These are phyloP conservation scores for Drosophila kuntzei DNA, from an alignment of 2,888 invertebrate species.

Conservation along the genomic window DNA sequence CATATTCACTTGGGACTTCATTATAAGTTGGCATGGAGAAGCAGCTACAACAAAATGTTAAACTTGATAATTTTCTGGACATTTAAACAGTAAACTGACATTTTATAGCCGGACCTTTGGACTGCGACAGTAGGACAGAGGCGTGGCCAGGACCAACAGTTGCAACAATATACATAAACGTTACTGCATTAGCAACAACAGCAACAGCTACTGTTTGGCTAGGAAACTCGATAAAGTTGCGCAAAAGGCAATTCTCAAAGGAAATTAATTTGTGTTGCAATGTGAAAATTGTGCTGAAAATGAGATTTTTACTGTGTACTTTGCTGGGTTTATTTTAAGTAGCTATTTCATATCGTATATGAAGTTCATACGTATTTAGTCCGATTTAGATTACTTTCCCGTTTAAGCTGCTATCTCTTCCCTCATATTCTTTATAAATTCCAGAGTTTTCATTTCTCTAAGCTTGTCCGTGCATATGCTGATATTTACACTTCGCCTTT, in stretches of 20 bases:
- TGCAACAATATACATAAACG: slow-evolving; percentile 72
- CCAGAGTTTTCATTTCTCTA: not conserved
- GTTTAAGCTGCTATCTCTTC: no score
- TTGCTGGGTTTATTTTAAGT: slow-evolving; percentile 20
- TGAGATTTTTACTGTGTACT: slow-evolving; percentile 57
- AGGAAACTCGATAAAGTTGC: slow-evolving; percentile 74
- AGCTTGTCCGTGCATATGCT: slow-evolving; percentile 22
- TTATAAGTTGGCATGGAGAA: slow-evolving; percentile 56
- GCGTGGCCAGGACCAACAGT: slow-evolving; percentile 21
- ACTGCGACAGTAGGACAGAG: slow-evolving; percentile 3
- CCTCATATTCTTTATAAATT: not conserved
- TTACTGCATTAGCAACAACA: slow-evolving; percentile 52
- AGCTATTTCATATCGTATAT: slow-evolving; percentile 14
- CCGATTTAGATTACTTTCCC: not conserved
- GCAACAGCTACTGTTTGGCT: slow-evolving; percentile 37
- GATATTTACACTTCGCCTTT: slow-evolving; percentile 45
- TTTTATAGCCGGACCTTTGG: slow-evolving; percentile 62
- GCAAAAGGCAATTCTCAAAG: slow-evolving; percentile 74
- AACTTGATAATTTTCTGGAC: slow-evolving; percentile 76
- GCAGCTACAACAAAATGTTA: slow-evolving; percentile 55
- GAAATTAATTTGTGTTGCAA: slow-evolving; percentile 79
- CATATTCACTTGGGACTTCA: slow-evolving; percentile 63
- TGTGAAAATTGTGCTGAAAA: slow-evolving; percentile 74
- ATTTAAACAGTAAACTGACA: slow-evolving; percentile 73
- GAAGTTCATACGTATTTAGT: slow-evolving; percentile 6